phyloP scores from a whole-genome alignment of 2,113 vertebrate species.

The Gallinago paraguaiae region DNA sequence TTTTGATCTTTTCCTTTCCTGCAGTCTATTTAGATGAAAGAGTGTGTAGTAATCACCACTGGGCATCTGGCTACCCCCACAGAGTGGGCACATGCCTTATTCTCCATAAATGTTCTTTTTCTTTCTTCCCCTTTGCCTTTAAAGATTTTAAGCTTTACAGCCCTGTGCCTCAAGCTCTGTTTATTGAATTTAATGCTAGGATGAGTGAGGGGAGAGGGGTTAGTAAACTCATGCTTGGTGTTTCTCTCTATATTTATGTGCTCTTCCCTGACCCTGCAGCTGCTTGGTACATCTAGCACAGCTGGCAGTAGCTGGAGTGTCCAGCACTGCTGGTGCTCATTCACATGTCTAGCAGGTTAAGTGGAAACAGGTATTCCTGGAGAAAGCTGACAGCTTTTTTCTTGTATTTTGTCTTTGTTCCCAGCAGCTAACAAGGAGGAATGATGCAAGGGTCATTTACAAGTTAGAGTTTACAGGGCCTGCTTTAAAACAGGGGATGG shows the following conservation, averaged over 20 bases:
- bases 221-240: not conserved
- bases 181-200: slow-evolving; percentile 29
- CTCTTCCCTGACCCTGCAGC: not conserved
- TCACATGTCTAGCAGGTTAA: not conserved
- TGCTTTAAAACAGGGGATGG: not conserved
- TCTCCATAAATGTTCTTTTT: not conserved
- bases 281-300: not conserved
- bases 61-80: not conserved
- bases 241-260: not conserved
- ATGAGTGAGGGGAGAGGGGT: not conserved
- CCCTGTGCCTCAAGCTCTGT: not conserved
- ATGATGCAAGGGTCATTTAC: not conserved
- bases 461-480: not conserved
- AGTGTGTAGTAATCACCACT: not conserved
- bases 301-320: not conserved
- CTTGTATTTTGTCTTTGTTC: not conserved
- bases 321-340: not conserved
- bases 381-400: not conserved
- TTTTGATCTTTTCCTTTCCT: slow-evolving; percentile 7
- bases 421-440: not conserved
- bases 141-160: not conserved
- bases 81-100: not conserved
- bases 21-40: not conserved
- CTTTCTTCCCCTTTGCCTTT: not conserved
- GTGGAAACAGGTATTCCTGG: not conserved